Evolutionary conservation across 2,113 vertebrate species (phyloP).

Genomic region (Pachyramphus minor): DNA sequence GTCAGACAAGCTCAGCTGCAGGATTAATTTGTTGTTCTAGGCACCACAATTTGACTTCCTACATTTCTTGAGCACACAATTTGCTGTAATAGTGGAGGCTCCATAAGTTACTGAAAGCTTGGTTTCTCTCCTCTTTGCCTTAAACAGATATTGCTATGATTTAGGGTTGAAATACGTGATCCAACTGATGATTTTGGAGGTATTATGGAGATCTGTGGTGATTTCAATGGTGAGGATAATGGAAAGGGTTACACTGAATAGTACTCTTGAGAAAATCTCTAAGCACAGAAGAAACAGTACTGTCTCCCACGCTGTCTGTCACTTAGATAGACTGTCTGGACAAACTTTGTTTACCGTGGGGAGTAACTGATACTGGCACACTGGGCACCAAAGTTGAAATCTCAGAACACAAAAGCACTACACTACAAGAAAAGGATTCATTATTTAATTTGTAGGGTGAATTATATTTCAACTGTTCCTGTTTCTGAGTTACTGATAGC

Average conservation of each 20-base stretch:
- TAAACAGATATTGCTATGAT: background rate
- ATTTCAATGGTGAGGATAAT: background rate
- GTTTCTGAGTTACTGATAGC: background rate
- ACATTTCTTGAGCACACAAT: background rate
- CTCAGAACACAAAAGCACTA: background rate
- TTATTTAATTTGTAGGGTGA: background rate
- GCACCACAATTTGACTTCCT: background rate
- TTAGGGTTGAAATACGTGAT: background rate
- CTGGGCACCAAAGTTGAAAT: background rate
- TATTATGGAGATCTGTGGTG: background rate
- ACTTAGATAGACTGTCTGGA: background rate
- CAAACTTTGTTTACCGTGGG: background rate
- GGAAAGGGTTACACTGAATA: background rate
- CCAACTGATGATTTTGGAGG: background rate
- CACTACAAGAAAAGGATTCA: background rate
- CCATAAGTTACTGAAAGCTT: background rate
- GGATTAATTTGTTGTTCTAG: background rate
- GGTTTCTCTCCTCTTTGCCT: background rate
- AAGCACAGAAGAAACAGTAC: background rate
- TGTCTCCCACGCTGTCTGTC: background rate
- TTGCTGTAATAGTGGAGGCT: background rate
- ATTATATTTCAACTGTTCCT: background rate
- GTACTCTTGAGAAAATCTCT: background rate
- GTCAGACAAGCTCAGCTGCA: background rate
- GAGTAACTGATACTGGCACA: background rate